Base-by-base conservation (phyloP, 92 coral and sea anemone species). In the Phenganax marumi region DNA sequence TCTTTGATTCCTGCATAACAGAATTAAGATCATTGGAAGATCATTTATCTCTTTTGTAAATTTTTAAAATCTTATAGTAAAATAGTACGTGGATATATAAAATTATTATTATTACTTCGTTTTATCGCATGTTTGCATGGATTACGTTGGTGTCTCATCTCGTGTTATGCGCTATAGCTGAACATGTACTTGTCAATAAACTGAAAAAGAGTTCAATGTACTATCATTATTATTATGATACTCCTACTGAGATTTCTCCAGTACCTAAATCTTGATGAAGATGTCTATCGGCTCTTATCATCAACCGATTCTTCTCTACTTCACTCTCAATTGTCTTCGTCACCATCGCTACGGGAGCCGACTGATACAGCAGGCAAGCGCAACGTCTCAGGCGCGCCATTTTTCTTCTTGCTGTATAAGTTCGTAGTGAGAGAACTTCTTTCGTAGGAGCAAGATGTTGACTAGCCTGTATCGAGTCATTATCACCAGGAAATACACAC, bases 231-330 rank as follows among this genome's bases (percentile, higher is more conserved):
- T 8, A 77, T 79, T 52, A 26, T 46, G 33, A 19, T 52, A n/a
- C 81, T 21, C 63, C n/a, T 12, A 49, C 19, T 10, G 57, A 26
- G 25, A 22, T 14, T 47, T 50, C 91, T 81, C n/a, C n/a, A n/a
- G n/a, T 80, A 96, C 99, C 99, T 51, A 96, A 89, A 70, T 96
- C 99, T 16, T 97, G 97, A 86, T 96, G 99, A 48, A 96, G 75
- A 84, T 91, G 93, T 74, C 85, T 90, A 73, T 96, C 99, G 1
- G 92, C 81, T 86, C 99, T 81, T 81, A 96, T 96, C 7, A 90
- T 84, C 16, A 96, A 64, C 58, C 99, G 84, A 13, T 97, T 92
- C 68, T 74, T 89, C 85, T 92, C 99, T 55, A 96, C 97, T 62
- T 96, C 99, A 19, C 96, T 87, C 75, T 96, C 99, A 51, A 96